Percentiles rank a stretch among this genome's conserved stretches.
These are phyloP conservation scores for Cistogaster globosa DNA, from an alignment of 2,888 invertebrate species.

Conservation along the genomic window DNA sequence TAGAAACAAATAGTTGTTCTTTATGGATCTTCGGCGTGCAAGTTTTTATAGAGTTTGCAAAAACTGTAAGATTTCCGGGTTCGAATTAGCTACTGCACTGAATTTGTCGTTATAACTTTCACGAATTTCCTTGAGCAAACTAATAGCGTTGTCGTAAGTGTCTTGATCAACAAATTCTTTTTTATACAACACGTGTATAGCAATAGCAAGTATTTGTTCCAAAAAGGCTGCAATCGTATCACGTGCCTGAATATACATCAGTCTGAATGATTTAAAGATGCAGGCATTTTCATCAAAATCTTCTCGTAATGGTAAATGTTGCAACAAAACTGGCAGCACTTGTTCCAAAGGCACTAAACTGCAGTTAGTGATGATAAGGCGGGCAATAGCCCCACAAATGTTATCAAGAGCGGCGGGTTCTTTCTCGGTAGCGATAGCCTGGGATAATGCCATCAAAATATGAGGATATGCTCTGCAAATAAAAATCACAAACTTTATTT, in stretches of 20 bases:
- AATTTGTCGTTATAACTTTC: slow-evolving; percentile 85
- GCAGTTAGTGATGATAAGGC: slow-evolving; percentile 88
- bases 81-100: slow-evolving; percentile 82
- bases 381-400: slow-evolving; percentile 90
- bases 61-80: slow-evolving; percentile 78
- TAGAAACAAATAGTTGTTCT: not conserved
- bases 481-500: not conserved
- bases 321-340: slow-evolving; percentile 88
- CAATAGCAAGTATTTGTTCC: slow-evolving; percentile 84
- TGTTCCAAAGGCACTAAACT: slow-evolving; percentile 87
- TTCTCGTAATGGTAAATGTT: slow-evolving; percentile 88
- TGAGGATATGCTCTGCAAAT: slow-evolving; percentile 85
- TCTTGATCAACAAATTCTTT: slow-evolving; percentile 83
- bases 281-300: slow-evolving; percentile 90
- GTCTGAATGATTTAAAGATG: slow-evolving; percentile 86
- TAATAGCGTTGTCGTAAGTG: slow-evolving; percentile 80
- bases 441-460: slow-evolving; percentile 87
- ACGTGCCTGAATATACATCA: slow-evolving; percentile 86
- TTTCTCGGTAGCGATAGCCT: slow-evolving; percentile 86
- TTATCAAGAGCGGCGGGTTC: slow-evolving; percentile 89
- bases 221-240: slow-evolving; percentile 84
- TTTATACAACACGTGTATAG: slow-evolving; percentile 85
- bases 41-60: slow-evolving; percentile 77
- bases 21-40: slow-evolving; percentile 3
- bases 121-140: slow-evolving; percentile 85